Percentiles rank a stretch among this genome's conserved stretches.
Evolutionary conservation across 2,113 vertebrate species (phyloP).

Genomic region (Daboia siamensis): DNA sequence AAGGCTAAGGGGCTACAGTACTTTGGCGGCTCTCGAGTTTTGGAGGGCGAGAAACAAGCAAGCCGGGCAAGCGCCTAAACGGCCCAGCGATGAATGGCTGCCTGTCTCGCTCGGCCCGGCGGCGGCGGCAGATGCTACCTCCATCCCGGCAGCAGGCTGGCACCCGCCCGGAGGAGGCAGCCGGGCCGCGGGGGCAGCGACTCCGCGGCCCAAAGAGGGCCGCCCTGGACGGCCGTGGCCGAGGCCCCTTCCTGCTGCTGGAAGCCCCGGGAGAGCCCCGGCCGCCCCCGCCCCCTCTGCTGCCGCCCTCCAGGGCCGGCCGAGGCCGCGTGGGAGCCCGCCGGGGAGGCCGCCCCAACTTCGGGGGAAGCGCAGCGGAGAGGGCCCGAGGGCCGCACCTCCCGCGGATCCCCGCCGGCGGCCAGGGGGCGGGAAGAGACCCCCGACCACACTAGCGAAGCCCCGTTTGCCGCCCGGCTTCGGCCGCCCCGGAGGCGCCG

Average conservation of each 20-base stretch:
- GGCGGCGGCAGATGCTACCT: neutral
- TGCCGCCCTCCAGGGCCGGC: neutral
- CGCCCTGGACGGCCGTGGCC: too few species aligned
- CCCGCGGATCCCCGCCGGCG: neutral
- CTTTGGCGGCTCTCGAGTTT: neutral
- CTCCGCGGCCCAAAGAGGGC: neutral
- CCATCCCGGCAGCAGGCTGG: neutral
- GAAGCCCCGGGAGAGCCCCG: neutral
- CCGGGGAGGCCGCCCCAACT: neutral
- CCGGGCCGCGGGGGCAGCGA: neutral
- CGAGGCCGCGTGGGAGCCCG: neutral
- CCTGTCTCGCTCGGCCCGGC: neutral
- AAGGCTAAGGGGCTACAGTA: neutral
- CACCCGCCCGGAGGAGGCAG: neutral
- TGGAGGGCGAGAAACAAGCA: neutral
- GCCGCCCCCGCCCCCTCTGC: too few species aligned
- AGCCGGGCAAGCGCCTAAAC: neutral
- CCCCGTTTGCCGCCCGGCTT: neutral
- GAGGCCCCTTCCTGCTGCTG: neutral
- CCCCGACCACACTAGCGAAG: neutral
- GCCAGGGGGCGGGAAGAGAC: too few species aligned
- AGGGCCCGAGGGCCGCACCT: neutral
- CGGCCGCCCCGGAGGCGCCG: neutral
- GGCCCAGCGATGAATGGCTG: neutral
- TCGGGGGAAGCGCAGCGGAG: neutral